These are phyloP conservation scores for Psittacula echo DNA, from an alignment of 2,797 vertebrate genomes.

Conservation along the genomic window DNA sequence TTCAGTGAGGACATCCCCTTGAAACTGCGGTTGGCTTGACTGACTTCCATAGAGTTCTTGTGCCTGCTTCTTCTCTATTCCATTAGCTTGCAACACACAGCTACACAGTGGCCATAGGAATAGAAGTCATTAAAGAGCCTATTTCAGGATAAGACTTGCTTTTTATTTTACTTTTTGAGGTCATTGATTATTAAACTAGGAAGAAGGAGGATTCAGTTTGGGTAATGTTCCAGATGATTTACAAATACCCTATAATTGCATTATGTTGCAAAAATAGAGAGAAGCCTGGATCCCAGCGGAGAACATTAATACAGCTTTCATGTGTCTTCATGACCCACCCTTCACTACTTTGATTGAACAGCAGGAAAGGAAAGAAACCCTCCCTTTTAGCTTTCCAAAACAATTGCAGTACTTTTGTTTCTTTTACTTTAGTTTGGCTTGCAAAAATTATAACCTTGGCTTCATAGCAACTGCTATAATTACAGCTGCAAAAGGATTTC, in stretches of 20 bases:
- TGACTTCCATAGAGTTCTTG: neutral
- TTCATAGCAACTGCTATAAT: constrained; percentile 11
- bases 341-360: constrained; percentile 18
- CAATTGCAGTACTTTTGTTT: constrained; percentile 12
- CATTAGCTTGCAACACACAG: neutral
- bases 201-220: neutral
- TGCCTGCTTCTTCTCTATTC: neutral
- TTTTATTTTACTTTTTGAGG: neutral
- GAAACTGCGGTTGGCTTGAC: neutral
- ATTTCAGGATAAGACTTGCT: neutral
- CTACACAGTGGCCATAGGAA: neutral
- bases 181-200: neutral
- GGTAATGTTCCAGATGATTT: neutral
- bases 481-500: constrained; percentile 1
- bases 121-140: neutral
- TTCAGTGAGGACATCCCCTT: neutral
- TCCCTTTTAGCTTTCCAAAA: constrained; percentile 6
- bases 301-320: neutral
- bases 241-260: neutral
- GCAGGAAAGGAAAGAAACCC: neutral
- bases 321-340: neutral
- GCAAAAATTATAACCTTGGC: constrained; percentile 15
- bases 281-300: neutral
- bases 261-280: neutral
- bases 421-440: constrained; percentile 20